These are phyloP conservation scores for Venustaconcha ellipsiformis DNA, from an alignment of 1,140 invertebrate species.

Conservation along the genomic window DNA sequence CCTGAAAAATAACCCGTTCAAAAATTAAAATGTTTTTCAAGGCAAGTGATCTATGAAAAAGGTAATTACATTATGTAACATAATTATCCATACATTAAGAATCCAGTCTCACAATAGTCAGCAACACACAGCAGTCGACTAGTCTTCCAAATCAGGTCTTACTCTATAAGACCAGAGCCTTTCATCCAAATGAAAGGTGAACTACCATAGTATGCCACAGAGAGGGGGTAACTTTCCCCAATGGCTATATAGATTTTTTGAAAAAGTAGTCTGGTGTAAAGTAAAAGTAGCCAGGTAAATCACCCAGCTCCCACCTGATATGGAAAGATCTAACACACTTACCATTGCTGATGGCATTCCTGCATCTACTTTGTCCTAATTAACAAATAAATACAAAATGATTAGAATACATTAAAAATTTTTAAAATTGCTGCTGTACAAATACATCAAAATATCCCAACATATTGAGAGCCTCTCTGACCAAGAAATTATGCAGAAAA, in stretches of 20 bases:
- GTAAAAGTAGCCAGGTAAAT: too few relatives aligned
- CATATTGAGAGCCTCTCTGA: not conserved
- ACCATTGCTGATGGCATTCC: slow-evolving; percentile 84
- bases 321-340: slow-evolving; percentile 24
- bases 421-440: not conserved
- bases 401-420: not conserved
- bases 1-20: too few relatives aligned
- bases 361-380: slow-evolving; percentile 84
- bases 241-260: too few relatives aligned
- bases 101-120: not conserved
- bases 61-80: not conserved
- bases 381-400: slow-evolving; percentile 15
- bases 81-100: not conserved
- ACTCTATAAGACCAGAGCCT: too few relatives aligned
- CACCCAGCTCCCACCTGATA: too few relatives aligned
- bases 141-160: too few relatives aligned
- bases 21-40: too few relatives aligned
- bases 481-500: slow-evolving; percentile 4
- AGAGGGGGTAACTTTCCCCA: too few relatives aligned
- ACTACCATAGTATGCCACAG: too few relatives aligned
- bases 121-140: not conserved
- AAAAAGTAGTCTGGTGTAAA: too few relatives aligned
- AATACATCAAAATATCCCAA: not conserved
- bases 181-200: too few relatives aligned
- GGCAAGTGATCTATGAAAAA: not conserved